Evolutionary conservation across 2,797 vertebrate genomes (phyloP), one percentile per base, ranked within the genome.

Genomic region (Argyrosomus regius): DNA sequence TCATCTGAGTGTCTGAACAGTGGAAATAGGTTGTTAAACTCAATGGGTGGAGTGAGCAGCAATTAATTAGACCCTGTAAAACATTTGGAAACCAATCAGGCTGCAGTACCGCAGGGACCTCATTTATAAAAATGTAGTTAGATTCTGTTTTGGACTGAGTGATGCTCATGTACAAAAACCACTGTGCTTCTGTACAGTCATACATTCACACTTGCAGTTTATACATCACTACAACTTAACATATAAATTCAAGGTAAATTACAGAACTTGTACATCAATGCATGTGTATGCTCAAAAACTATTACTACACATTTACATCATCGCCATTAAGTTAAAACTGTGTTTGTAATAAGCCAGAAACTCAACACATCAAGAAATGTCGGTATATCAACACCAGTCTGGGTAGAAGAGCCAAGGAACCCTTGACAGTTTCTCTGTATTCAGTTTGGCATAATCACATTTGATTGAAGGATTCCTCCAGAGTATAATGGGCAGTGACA

Each of bases 41-140:
- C 79, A 76, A 66, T 82, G 77, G 66, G 45, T 78, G 79, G 75
- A 88, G 56, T 72, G 82, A 80, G 72, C 77, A 80, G 77, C 78
- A 81, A 85, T 90, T 90, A 93, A 93, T 94, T 92, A 91, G 80
- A 87, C 61, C 43, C 58, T 78, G 80, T 89, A 88, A 89, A 87
- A 86, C 75, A 84, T 76, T 85, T 82, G 74, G 74, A 89, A 89
- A 87, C 78, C 81, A 86, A 88, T 86, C 73, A 88, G 52, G 66
- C 87, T 70, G 45, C n/a, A 22, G 71, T 8, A 39, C 84, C 63
- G 57, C 72, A 39, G 75, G 68, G 85, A 83, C n/a, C 78, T 85
- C 54, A 66, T 90, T 90, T 87, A 77, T 80, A 68, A 86, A 89
- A 82, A 74, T 72, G 41, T 72, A 77, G 70, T 72, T 73, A 28